These are phyloP conservation scores for Spatulosminthurus flaviceps DNA, from an alignment of 2,888 invertebrate species.

Conservation along the genomic window DNA sequence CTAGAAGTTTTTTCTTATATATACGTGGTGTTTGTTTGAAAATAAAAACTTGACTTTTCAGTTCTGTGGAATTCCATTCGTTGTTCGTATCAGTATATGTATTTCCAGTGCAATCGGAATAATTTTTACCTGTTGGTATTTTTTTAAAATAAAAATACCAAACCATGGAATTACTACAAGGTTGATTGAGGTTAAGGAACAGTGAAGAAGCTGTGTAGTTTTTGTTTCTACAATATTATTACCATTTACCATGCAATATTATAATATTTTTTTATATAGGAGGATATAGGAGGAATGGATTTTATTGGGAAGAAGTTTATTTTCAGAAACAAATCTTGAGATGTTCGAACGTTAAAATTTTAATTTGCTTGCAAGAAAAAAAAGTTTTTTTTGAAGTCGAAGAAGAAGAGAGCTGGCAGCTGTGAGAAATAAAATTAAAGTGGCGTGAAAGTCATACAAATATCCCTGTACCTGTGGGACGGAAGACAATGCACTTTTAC, in stretches of 20 bases:
- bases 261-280: too few relatives aligned
- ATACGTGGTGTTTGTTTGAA: not conserved
- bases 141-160: not conserved
- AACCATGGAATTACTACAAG: not conserved
- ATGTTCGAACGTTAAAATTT: too few relatives aligned
- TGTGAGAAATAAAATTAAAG: not conserved
- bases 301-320: too few relatives aligned
- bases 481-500: conserved; percentile 13
- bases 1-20: not conserved
- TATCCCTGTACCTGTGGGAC: not conserved
- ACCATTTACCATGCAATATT: too few relatives aligned
- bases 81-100: too few relatives aligned
- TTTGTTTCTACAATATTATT: not conserved
- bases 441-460: not conserved
- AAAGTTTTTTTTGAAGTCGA: too few relatives aligned
- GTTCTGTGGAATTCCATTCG: too few relatives aligned
- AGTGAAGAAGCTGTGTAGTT: not conserved
- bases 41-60: too few relatives aligned
- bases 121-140: not conserved
- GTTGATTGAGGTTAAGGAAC: not conserved
- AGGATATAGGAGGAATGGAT: too few relatives aligned
- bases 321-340: too few relatives aligned
- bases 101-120: too few relatives aligned
- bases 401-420: not conserved
- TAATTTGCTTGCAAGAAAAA: too few relatives aligned